Evolutionary conservation across 2,113 vertebrate species (phyloP).

Genomic region (Hemicordylus capensis): DNA sequence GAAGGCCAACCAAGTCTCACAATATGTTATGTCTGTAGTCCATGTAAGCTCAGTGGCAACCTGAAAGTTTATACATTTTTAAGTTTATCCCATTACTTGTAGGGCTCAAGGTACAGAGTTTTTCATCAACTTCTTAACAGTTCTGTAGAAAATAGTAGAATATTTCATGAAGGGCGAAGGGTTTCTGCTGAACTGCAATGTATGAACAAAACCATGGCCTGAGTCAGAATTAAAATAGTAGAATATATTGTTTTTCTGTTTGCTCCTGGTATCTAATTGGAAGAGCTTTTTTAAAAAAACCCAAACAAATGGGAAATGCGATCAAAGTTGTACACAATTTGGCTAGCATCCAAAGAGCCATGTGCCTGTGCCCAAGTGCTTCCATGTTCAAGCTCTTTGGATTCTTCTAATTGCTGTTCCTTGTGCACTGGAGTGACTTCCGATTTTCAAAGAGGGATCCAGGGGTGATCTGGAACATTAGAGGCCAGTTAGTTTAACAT

Average conservation of each 20-base stretch:
- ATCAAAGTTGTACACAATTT: background rate
- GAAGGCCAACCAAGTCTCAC: background rate
- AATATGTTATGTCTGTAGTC: background rate
- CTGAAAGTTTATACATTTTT: background rate
- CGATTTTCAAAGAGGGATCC: no score
- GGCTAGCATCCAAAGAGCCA: background rate
- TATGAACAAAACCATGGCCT: background rate
- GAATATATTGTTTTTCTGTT: conserved; percentile 10
- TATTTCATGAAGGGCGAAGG: background rate
- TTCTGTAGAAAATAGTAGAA: background rate
- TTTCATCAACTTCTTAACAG: background rate
- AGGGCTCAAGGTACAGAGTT: background rate
- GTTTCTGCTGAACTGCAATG: background rate
- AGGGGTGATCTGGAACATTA: no score
- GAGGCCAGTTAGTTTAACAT: no score
- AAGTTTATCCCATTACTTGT: background rate
- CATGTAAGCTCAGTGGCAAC: background rate
- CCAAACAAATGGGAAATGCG: background rate
- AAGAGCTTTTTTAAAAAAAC: background rate
- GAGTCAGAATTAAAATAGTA: conserved; percentile 17
- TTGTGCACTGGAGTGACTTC: no score
- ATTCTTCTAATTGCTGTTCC: background rate
- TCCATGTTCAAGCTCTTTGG: background rate
- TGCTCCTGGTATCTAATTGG: background rate
- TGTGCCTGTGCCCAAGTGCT: background rate